Conservation (phyloP, 2,797 vertebrate genomes). For the Darevskia nairensis region DNA sequence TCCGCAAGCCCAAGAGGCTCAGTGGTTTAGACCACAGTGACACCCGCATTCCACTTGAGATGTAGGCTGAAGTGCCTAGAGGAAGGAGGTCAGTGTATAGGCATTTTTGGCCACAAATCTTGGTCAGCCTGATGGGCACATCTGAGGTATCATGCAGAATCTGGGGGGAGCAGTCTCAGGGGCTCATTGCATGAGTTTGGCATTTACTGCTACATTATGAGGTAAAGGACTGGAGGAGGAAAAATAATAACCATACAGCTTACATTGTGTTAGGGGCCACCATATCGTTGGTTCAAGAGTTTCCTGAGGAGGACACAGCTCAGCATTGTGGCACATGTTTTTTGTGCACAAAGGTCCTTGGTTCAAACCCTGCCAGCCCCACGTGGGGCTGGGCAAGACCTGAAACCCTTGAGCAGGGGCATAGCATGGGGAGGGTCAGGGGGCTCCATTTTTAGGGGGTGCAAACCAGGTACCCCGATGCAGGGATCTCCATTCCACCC, state of each 20-base stretch:
- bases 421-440: too few relatives aligned
- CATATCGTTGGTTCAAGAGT: not conserved
- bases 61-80: too few relatives aligned
- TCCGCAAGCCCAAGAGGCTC: too few relatives aligned
- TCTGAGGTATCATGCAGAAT: too few relatives aligned
- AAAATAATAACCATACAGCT: not conserved
- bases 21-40: too few relatives aligned
- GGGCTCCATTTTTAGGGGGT: too few relatives aligned
- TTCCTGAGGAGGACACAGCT: not conserved
- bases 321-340: not conserved
- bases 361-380: not conserved
- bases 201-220: not conserved
- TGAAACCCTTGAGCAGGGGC: not conserved
- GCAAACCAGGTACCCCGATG: too few relatives aligned
- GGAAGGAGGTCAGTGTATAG: too few relatives aligned
- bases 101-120: not conserved
- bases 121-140: not conserved
- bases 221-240: not conserved
- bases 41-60: too few relatives aligned
- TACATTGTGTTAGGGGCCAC: not conserved
- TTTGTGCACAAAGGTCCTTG: not conserved
- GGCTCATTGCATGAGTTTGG: not conserved
- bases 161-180: too few relatives aligned
- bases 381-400: not conserved
- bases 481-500: too few relatives aligned